Percentiles rank a stretch among this genome's conserved stretches.
These are phyloP conservation scores for Miichthys miiuy DNA, from an alignment of 2,797 vertebrate species.

Conservation along the genomic window DNA sequence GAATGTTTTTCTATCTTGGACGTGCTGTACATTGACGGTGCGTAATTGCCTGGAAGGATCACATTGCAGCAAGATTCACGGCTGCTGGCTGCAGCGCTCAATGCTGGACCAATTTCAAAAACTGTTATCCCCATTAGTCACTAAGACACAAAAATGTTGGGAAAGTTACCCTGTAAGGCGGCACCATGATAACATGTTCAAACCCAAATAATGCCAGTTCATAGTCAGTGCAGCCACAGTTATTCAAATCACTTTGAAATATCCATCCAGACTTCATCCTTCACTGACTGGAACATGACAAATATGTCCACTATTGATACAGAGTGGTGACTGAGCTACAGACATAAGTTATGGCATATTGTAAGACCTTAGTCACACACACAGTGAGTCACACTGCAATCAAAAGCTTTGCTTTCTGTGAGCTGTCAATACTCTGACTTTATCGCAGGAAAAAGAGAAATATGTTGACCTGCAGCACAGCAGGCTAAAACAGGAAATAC, in stretches of 20 bases:
- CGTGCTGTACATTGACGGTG: too few species aligned
- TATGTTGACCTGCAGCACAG: background rate
- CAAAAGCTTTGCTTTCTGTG: slow-evolving; percentile 22
- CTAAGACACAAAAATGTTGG: too few species aligned
- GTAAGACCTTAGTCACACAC: slow-evolving; percentile 23
- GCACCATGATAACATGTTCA: background rate
- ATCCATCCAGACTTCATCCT: background rate
- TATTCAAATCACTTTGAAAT: slow-evolving; percentile 2
- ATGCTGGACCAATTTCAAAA: too few species aligned
- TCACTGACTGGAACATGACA: background rate
- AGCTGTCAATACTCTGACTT: slow-evolving; percentile 30
- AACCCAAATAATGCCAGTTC: background rate
- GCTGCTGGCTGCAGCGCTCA: too few species aligned
- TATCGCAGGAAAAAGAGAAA: background rate
- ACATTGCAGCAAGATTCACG: too few species aligned
- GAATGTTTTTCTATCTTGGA: too few species aligned
- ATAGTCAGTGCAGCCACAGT: background rate
- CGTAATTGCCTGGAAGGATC: too few species aligned
- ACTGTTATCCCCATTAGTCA: too few species aligned
- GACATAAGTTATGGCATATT: slow-evolving; percentile 10
- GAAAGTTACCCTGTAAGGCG: too few species aligned
- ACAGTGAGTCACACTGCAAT: slow-evolving; percentile 37
- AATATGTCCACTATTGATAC: background rate
- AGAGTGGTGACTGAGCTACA: background rate
- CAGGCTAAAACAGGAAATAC: slow-evolving; percentile 6